phyloP scores from a whole-genome alignment of 2,797 vertebrate species.

The Chanos chanos region DNA sequence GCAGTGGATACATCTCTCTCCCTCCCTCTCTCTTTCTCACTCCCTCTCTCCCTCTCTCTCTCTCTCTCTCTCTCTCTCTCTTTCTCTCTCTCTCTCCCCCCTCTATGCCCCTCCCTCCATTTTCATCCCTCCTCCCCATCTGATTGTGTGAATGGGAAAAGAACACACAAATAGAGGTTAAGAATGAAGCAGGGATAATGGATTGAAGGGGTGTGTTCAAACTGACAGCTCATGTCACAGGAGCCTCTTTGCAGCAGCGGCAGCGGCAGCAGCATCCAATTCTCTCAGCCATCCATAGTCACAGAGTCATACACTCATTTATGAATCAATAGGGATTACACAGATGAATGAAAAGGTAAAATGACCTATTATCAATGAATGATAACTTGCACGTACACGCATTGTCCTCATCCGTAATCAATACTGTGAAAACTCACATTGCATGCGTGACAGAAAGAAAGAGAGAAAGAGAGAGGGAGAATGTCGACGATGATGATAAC shows the following conservation, averaged over 20 bases:
- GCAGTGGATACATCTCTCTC: not conserved
- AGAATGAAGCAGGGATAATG: conserved; percentile 45
- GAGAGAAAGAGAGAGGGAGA: no score
- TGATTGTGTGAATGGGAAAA: conserved; percentile 39
- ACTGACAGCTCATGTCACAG: conserved; percentile 26
- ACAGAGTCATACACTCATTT: not conserved
- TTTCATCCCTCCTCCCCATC: conserved; percentile 12
- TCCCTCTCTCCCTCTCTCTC: not conserved
- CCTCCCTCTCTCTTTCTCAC: not conserved
- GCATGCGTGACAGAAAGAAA: no score
- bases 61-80: conserved; percentile 4
- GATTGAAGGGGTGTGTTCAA: conserved; percentile 33
- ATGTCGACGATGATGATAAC: no score
- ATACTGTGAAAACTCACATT: no score
- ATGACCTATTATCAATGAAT: not conserved
- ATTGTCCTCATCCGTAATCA: no score
- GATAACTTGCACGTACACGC: conserved; percentile 9
- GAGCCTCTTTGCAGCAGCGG: conserved; percentile 36
- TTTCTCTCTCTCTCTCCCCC: not conserved
- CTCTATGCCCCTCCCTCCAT: not conserved
- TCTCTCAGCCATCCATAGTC: not conserved
- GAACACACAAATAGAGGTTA: conserved; percentile 1
- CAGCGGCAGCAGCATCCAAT: not conserved
- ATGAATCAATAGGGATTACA: conserved; percentile 6
- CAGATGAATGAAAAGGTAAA: conserved; percentile 12